Evolutionary conservation across 2,113 vertebrate genomes (phyloP).

Genomic region (Gorsachius goisagi): DNA sequence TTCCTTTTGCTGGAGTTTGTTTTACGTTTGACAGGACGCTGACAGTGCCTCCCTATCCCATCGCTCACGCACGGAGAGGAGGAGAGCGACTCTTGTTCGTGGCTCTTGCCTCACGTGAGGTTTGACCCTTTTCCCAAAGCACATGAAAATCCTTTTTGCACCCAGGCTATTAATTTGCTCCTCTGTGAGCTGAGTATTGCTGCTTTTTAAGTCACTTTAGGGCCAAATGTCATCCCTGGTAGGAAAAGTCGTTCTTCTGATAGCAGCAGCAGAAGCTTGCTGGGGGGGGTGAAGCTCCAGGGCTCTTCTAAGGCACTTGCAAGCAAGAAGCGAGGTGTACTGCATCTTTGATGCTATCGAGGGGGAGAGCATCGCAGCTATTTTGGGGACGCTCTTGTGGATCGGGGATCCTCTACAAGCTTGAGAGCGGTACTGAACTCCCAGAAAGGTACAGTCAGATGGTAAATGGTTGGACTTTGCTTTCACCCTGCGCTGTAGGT

Average conservation of each 20-base stretch:
- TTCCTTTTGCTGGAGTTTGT: background rate
- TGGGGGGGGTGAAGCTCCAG: accelerated
- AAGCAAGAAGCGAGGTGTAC: accelerated
- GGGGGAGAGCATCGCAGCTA: accelerated
- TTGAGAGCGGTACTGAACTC: background rate
- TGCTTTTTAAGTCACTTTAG: background rate
- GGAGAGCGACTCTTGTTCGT: background rate
- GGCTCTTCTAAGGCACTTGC: background rate
- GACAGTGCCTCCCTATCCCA: background rate
- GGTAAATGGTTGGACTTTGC: background rate
- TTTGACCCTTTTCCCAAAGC: background rate
- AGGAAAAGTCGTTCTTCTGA: accelerated
- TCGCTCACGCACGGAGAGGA: accelerated
- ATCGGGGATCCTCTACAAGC: background rate
- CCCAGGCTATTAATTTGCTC: background rate
- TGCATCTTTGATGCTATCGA: accelerated
- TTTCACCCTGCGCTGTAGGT: background rate
- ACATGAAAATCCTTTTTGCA: accelerated
- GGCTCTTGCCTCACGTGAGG: background rate
- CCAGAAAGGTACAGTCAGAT: background rate
- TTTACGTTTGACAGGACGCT: accelerated
- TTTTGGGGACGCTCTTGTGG: background rate
- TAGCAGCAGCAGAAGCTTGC: accelerated
- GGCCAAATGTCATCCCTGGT: background rate
- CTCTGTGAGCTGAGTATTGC: background rate